Base-by-base conservation (phyloP, 2,113 vertebrate genomes). In the Collichthys lucidus region DNA sequence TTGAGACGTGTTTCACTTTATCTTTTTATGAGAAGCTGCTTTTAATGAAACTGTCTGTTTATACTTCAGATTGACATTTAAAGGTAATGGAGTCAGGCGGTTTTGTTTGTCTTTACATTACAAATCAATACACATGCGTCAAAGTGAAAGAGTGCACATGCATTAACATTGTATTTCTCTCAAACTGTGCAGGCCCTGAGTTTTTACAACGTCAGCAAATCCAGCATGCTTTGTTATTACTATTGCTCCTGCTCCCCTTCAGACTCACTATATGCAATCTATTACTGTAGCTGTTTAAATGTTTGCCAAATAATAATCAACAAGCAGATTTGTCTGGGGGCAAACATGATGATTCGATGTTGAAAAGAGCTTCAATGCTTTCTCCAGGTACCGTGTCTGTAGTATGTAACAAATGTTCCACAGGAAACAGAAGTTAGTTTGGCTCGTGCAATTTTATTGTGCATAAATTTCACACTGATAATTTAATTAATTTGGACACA, bases 31-130 rank as follows among this genome's bases (percentile, higher is more conserved):
- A 44, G 7, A 20, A 66, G 20, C 10, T 29, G 22, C 10, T 20
- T 55, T 47, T 20, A 59, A 59, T 46, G 5, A 56, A 29, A 29
- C 22, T 29, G 44, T 46, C 12, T 57, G 52, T 56, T 31, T 0
- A 47, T 56, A 44, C 76, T n/a, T 14, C 35, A 47, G 22, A 35
- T 29, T 64, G 68, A 72, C 77, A 72, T 71, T 72, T 71, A 31
- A 16, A 53, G 17, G 17, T 20, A 29, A 42, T 20, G 15, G 46
- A 52, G 46, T 60, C 16, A 19, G 26, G 19, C 35, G 15, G 20
- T 42, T 40, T n/a, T 24, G 42, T 55, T 24, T 59, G 10, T 24
- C 15, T 29, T 42, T 75, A 19, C 40, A 16, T 63, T 49, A 26
- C 57, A 63, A 70, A 70, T 61, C 59, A 57, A 29, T 68, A 49